These are phyloP conservation scores for Mus musculus DNA, from an alignment of 2,113 vertebrate genomes.

Conservation along the genomic window GRCm39 chr17:16060001-16060500, in stretches of 20 bases:
- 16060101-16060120: neutral
- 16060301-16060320: conserved; percentile 29
- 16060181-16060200: neutral
- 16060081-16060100: neutral
- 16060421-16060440: neutral
- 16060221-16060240: conserved; percentile 36
- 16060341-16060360: neutral
- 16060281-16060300: conserved; percentile 39
- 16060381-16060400: conserved; percentile 19
- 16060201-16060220: neutral
- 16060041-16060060: neutral
- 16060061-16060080: neutral
- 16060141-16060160: neutral
- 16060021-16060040: conserved; percentile 31
- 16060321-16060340: neutral
- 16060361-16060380: neutral
- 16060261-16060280: conserved; percentile 22
- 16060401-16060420: neutral
- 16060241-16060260: neutral
- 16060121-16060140: neutral
- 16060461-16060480: neutral
- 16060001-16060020: conserved; percentile 15
- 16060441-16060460: conserved; percentile 43
- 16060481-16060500: conserved; percentile 14
- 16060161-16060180: neutral